A percentile compares a stretch with the other conserved stretches of the same genome.
Evolutionary conservation across 2,113 vertebrate genomes (phyloP).

Genomic region (Dromaius novaehollandiae): DNA sequence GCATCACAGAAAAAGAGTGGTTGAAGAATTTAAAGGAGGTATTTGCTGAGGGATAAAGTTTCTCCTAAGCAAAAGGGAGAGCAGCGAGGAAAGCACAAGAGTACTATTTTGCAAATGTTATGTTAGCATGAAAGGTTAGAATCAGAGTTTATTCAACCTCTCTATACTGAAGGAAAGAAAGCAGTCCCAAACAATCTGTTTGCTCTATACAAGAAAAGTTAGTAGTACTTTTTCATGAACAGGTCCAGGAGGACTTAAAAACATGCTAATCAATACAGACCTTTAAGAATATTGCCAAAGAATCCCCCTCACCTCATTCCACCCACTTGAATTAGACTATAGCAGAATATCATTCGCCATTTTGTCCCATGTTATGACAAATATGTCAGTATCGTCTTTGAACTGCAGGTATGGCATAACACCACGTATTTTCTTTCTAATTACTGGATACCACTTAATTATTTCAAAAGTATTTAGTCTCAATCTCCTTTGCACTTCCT

Average conservation of each 20-base stretch:
- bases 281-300: not conserved
- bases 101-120: not conserved
- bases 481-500: not conserved
- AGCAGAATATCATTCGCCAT: not conserved
- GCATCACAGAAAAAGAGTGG: not conserved
- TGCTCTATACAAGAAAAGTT: not conserved
- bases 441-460: not conserved
- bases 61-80: not conserved
- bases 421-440: not conserved
- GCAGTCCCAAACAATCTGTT: not conserved
- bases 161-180: not conserved
- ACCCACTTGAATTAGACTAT: not conserved
- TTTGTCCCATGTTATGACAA: not conserved
- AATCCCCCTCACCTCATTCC: not conserved
- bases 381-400: not conserved
- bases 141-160: not conserved
- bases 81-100: not conserved
- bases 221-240: not conserved
- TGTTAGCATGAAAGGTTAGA: fast-evolving
- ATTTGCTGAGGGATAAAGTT: not conserved
- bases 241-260: not conserved
- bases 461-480: not conserved
- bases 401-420: not conserved
- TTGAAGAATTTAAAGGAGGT: not conserved
- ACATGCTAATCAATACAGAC: not conserved